A percentile compares a stretch with the other conserved stretches of the same genome.
These are phyloP conservation scores for Tragopan temminckii DNA, from an alignment of 2,797 vertebrate species.

Conservation along the genomic window DNA sequence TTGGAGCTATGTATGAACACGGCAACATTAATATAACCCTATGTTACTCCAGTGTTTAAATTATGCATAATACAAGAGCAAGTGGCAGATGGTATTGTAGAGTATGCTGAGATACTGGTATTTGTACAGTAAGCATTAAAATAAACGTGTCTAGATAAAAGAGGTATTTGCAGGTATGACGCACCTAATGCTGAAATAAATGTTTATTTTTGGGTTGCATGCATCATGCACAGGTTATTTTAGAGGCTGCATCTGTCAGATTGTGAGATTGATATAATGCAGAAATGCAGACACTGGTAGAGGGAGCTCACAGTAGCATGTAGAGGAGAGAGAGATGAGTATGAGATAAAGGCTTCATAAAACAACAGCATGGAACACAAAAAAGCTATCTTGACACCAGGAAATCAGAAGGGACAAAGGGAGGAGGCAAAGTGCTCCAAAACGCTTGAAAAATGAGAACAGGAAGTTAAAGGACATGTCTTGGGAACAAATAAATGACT, in stretches of 20 bases:
- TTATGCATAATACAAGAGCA: slow-evolving; percentile 75
- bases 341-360: slow-evolving; percentile 28
- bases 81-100: slow-evolving; percentile 78
- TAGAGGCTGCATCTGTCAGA: slow-evolving; percentile 78
- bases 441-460: slow-evolving; percentile 8
- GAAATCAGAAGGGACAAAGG: slow-evolving; percentile 28
- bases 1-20: slow-evolving; percentile 20
- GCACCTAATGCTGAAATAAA: slow-evolving; percentile 76
- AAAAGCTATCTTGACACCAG: slow-evolving; percentile 18
- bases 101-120: slow-evolving; percentile 71
- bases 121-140: slow-evolving; percentile 81
- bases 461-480: neutral
- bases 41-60: slow-evolving; percentile 21
- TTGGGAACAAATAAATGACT: neutral
- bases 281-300: slow-evolving; percentile 68
- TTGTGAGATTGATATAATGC: slow-evolving; percentile 65
- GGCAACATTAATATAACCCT: neutral
- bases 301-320: slow-evolving; percentile 31
- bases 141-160: slow-evolving; percentile 76
- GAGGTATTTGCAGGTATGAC: slow-evolving; percentile 81
- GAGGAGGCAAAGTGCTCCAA: slow-evolving; percentile 27
- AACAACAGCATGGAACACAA: slow-evolving; percentile 14
- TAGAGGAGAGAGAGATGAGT: slow-evolving; percentile 10
- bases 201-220: slow-evolving; percentile 75
- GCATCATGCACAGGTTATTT: slow-evolving; percentile 76